Conservation (phyloP, 1,140 invertebrate genomes). For the Diuraphis noxia region DNA sequence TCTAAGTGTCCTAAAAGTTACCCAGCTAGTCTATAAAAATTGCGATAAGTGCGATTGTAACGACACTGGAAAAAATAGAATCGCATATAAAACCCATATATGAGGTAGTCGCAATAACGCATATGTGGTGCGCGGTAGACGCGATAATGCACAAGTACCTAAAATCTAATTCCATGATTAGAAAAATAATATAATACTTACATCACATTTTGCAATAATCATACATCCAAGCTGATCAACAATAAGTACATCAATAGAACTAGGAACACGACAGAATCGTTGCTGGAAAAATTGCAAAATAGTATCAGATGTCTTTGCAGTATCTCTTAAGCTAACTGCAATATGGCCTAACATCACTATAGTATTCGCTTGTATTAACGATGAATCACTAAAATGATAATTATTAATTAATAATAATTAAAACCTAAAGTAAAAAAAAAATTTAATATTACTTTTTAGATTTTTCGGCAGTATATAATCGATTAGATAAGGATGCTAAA, state of each 20-base stretch:
- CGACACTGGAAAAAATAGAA: too few relatives aligned
- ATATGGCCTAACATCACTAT: conserved; percentile 97
- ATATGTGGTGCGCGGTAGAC: too few relatives aligned
- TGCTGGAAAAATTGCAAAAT: conserved; percentile 97
- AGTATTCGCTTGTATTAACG: conserved; percentile 92
- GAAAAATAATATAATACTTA: conserved; percentile 57
- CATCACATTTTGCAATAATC: conserved; percentile 88
- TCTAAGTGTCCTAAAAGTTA: too few relatives aligned
- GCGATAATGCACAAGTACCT: too few relatives aligned
- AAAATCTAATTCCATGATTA: neutral
- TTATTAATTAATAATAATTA: conserved; percentile 12
- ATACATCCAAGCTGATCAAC: conserved; percentile 97
- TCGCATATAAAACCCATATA: too few relatives aligned
- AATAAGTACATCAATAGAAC: conserved; percentile 86
- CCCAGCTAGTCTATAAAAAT: too few relatives aligned
- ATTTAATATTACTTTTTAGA: conserved; percentile 67
- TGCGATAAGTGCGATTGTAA: too few relatives aligned
- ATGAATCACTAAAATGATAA: conserved; percentile 71
- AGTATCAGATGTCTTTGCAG: conserved; percentile 89
- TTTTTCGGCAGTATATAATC: conserved; percentile 87
- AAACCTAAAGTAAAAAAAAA: neutral
- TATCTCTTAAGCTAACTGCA: conserved; percentile 90
- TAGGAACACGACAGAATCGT: conserved; percentile 86
- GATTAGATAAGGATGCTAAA: conserved; percentile 90
- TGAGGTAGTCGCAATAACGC: too few relatives aligned